phyloP scores from a whole-genome alignment of 2,113 vertebrate species.

The Acanthochromis polyacanthus region DNA sequence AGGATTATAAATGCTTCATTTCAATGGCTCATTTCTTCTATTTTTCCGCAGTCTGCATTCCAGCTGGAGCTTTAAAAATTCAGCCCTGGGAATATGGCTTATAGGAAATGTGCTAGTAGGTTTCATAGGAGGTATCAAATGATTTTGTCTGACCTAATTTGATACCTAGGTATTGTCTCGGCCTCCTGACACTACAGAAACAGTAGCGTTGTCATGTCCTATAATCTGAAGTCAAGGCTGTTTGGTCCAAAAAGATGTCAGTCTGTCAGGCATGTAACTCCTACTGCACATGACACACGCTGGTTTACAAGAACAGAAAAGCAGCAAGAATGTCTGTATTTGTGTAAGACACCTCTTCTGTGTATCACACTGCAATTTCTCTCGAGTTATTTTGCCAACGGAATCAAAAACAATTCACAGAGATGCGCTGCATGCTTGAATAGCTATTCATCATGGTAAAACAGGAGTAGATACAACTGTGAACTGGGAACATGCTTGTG shows the following conservation, averaged over 20 bases:
- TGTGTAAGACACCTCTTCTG: neutral
- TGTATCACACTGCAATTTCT: too few relatives aligned
- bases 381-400: neutral
- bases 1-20: constrained; percentile 33
- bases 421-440: constrained; percentile 3
- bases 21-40: constrained; percentile 43
- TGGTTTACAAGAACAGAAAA: neutral
- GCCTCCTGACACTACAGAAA: constrained; percentile 12
- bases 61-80: constrained; percentile 12
- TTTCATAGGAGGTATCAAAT: constrained; percentile 16
- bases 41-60: constrained; percentile 13
- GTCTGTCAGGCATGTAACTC: neutral
- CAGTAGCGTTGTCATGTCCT: neutral
- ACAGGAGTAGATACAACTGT: neutral
- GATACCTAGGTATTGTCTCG: constrained; percentile 6
- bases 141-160: constrained; percentile 37
- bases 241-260: constrained; percentile 11
- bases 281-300: neutral
- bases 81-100: constrained; percentile 24
- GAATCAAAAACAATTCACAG: constrained; percentile 5
- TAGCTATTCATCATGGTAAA: constrained; percentile 4
- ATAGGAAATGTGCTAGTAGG: constrained; percentile 14
- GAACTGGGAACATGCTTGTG: neutral
- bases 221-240: neutral
- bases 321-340: neutral